Evolutionary conservation across 2,113 vertebrate genomes (phyloP), one percentile per base, ranked within the genome.

Genomic region (Tetrao urogallus): DNA sequence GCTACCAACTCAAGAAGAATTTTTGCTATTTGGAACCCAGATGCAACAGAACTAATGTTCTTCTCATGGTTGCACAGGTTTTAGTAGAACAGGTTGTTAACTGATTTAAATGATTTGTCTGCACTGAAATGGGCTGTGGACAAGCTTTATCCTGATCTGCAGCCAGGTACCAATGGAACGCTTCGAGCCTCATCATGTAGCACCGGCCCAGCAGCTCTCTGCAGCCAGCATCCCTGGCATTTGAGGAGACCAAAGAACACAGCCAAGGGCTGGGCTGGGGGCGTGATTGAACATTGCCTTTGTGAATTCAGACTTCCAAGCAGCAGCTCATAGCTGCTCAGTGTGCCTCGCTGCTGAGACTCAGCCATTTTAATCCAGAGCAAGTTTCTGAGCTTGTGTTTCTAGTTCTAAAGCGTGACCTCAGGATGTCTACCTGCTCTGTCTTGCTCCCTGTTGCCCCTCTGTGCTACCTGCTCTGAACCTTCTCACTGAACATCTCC

Each of bases 201-300:
- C 58, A 24, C 24, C 64, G 61, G 58, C 52, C 65, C 75, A 57
- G 8, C 19, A 17, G 42, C 32, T 6, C 66, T 16, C 61, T 12
- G 42, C 63, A 63, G 74, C 36, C 91, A 80, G 15, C 58, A 50
- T n/a, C 65, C 42, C 64, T 85, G 84, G 52, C 79, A 80, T 2
- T 3, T 1, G 0, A 27, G 15, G 19, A 43, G 16, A 4, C 27
- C 38, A 4, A 20, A 2, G 40, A 81, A 6, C 11, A 2, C 14
- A 27, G 80, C 80, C 80, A 76, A n/a, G 8, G 40, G 4, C 64
- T 3, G 27, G 34, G 32, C 45, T 22, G 8, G 74, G 47, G 57
- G 45, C 0, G 2, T 36, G 81, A 78, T 8, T 56, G 60, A 86
- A 48, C 36, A 7, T 36, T 52, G 65, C n/a, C 66, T 64, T 54